phyloP scores from a whole-genome alignment of 2,113 vertebrate genomes.

The Cyrtonyx montezumae region DNA sequence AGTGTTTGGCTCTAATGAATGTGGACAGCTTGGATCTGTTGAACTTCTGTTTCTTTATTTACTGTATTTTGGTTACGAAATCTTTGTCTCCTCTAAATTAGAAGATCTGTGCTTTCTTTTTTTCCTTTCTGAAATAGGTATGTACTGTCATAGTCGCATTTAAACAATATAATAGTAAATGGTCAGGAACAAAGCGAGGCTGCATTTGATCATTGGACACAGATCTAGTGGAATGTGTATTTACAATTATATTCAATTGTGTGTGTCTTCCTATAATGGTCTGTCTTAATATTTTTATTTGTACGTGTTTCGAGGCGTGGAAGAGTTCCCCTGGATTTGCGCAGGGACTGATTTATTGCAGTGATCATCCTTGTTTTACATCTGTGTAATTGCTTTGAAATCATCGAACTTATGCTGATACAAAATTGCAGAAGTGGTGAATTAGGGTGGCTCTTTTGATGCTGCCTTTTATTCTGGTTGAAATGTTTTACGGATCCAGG shows the following conservation, averaged over 20 bases:
- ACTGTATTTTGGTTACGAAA: neutral
- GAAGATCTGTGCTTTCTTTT: neutral
- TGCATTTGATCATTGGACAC: neutral
- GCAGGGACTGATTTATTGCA: neutral
- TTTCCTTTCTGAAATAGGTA: neutral
- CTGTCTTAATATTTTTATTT: constrained; percentile 54
- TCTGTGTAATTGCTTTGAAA: constrained; percentile 51
- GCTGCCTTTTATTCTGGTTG: constrained; percentile 42
- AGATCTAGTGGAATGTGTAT: neutral
- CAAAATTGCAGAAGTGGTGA: constrained; percentile 30
- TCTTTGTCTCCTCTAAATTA: neutral
- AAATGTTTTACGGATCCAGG: constrained; percentile 37
- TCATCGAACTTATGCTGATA: neutral
- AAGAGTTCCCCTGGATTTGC: constrained; percentile 40
- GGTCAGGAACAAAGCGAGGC: neutral
- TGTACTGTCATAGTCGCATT: neutral
- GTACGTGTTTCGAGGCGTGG: neutral
- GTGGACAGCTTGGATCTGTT: neutral
- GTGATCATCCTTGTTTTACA: constrained; percentile 12
- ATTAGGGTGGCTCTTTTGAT: neutral
- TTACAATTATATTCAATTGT: constrained; percentile 7
- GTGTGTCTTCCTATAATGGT: constrained; percentile 11
- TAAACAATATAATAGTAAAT: neutral
- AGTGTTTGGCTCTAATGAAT: neutral
- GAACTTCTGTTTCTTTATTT: constrained; percentile 16